Conservation (phyloP, 2,797 vertebrate species). For the Onychomys torridus region DNA sequence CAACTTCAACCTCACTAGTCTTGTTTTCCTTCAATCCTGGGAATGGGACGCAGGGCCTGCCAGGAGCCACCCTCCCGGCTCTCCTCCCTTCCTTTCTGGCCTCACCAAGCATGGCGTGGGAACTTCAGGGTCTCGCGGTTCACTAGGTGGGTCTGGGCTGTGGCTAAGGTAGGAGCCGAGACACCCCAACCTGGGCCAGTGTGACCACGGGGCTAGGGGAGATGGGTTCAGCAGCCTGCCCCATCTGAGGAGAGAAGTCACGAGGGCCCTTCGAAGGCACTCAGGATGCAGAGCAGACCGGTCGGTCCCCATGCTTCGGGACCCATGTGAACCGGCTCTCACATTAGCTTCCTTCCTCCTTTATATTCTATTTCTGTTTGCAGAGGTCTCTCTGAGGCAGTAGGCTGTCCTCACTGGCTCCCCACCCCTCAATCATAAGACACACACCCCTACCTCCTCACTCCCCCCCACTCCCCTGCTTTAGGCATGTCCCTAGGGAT, state of each 20-base stretch:
- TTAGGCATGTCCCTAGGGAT: background rate
- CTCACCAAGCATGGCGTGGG: background rate
- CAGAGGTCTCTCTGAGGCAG: constrained; percentile 64
- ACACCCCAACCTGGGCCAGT: background rate
- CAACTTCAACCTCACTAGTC: background rate
- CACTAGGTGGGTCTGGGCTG: background rate
- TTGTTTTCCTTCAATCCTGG: background rate
- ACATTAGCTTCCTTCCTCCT: constrained; percentile 77
- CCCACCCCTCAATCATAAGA: constrained; percentile 35
- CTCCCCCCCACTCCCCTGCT: too few species aligned
- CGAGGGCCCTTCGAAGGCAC: background rate
- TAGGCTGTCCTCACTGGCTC: background rate
- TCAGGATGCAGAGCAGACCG: background rate
- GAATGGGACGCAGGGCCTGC: background rate
- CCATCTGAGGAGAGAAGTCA: background rate
- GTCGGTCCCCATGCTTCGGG: background rate
- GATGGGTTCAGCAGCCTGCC: background rate
- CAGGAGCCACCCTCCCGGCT: background rate
- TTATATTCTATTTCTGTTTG: constrained; percentile 77
- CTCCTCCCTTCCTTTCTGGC: background rate
- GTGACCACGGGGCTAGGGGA: background rate
- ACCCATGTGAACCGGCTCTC: constrained; percentile 64
- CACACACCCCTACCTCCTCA: background rate
- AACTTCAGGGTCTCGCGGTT: background rate
- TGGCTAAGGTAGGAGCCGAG: background rate